Evolutionary conservation across 2,888 invertebrate species (phyloP), one percentile per base, ranked within the genome.

Genomic region (Microdon myrmicae): DNA sequence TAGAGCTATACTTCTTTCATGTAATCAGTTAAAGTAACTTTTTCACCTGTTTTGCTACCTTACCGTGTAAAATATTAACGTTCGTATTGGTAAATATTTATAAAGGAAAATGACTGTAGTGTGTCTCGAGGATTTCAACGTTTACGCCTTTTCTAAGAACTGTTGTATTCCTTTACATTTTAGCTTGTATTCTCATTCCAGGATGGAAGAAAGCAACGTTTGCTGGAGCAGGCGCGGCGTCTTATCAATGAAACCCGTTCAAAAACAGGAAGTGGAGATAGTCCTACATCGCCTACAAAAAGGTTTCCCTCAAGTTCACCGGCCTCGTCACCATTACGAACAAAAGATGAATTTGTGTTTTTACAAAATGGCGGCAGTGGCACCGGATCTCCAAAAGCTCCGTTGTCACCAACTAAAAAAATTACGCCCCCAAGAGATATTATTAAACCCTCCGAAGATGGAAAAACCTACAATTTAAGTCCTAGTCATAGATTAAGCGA

Each of bases 201-300:
- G 77, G 92, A 92, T 73, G 94, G 94, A 74, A 85, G 94, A 71
- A 94, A 95, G 75, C 87, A 87, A 54, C 88, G 90, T 75, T 79
- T 96, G 68, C 83, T 93, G 4, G 96, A 96, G 78, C 83, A 95
- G 76, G 96, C 96, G 55, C 86, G 94, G 70, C 87, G 89, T 73
- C 82, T 96, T 44, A 94, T 96, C 58, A 92, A 92, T 0, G 94
- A 95, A 75, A 93, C 93, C 1, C 83, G 91, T 71, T 83, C 82
- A 19, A 79, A 79, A 68, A 68, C 72, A 9, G 68, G 71, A 2
- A 74, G 71, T 51, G 70, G 72, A 1, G 76, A 76, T n/a, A 77
- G 75, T 43, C 79, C 79, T 2, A 75, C 77, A 29, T 75, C 78
- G 28, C 80, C 80, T 7, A 76, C 77, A 8, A 78, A 77, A 44